Conservation (phyloP, 2,888 invertebrate genomes). For the Fabriciana adippe region DNA sequence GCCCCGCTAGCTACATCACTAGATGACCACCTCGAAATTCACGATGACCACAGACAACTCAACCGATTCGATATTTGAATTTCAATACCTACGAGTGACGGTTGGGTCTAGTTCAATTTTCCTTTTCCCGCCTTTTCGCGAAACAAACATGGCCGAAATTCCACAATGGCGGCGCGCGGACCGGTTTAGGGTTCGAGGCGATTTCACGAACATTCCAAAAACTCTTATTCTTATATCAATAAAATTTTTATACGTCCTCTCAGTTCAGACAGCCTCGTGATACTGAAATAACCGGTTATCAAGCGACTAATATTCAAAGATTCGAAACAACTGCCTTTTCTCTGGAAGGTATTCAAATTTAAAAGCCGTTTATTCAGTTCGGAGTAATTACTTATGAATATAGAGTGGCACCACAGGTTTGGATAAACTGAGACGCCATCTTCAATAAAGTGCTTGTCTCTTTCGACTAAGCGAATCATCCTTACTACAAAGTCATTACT, state of each 20-base stretch:
- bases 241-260: constrained; percentile 64
- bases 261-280: constrained; percentile 65
- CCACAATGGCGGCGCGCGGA: constrained; percentile 63
- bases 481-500: too few species aligned
- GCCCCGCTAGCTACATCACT: constrained; percentile 57
- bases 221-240: constrained; percentile 51
- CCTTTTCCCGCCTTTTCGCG: constrained; percentile 66
- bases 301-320: constrained; percentile 40
- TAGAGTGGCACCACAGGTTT: constrained; percentile 37
- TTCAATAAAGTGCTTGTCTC: constrained; percentile 22
- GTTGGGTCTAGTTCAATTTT: constrained; percentile 54
- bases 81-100: constrained; percentile 48
- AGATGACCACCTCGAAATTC: constrained; percentile 45
- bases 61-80: constrained; percentile 44
- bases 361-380: constrained; percentile 44
- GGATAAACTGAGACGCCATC: constrained; percentile 29
- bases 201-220: constrained; percentile 61
- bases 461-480: neutral
- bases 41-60: constrained; percentile 44
- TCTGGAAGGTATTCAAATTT: constrained; percentile 44
- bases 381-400: constrained; percentile 43
- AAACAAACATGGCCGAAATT: constrained; percentile 77
- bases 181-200: constrained; percentile 61
- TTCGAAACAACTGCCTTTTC: constrained; percentile 38
- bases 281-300: constrained; percentile 73